phyloP scores from a whole-genome alignment of 2,797 vertebrate species.

The Pogoniulus pusillus region DNA sequence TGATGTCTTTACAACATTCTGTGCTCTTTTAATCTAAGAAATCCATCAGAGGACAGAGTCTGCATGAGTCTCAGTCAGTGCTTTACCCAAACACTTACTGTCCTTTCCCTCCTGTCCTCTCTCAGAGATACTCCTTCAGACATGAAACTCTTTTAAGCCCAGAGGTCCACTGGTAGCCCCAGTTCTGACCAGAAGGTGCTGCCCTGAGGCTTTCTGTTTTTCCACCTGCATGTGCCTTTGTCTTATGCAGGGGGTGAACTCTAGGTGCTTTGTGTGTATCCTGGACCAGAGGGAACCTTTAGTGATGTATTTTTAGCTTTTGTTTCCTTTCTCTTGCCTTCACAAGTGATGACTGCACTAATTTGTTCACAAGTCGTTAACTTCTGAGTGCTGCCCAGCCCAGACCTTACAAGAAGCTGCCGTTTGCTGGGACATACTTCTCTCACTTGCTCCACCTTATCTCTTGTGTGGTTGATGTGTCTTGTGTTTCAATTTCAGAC shows the following conservation, averaged over 20 bases:
- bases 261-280: not conserved
- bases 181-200: not conserved
- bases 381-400: slow-evolving; percentile 31
- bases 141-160: not conserved
- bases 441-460: not conserved
- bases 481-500: slow-evolving; percentile 77
- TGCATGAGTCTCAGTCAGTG: not conserved
- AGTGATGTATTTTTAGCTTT: not conserved
- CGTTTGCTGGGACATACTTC: not conserved
- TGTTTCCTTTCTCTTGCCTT: slow-evolving; percentile 65
- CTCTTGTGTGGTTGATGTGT: not conserved
- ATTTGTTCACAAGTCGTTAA: slow-evolving; percentile 74
- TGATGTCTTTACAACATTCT: not conserved
- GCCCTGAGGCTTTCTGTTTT: not conserved
- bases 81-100: not conserved
- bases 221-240: not conserved
- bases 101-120: not conserved
- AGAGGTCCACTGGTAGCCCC: not conserved
- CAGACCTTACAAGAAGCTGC: not conserved
- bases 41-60: not conserved
- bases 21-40: not conserved
- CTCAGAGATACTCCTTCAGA: not conserved
- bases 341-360: slow-evolving; percentile 55
- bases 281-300: not conserved
- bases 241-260: slow-evolving; percentile 8